Evolutionary conservation across 2,888 invertebrate species (phyloP), one percentile per base, ranked within the genome.

Genomic region (Sycophila texana): DNA sequence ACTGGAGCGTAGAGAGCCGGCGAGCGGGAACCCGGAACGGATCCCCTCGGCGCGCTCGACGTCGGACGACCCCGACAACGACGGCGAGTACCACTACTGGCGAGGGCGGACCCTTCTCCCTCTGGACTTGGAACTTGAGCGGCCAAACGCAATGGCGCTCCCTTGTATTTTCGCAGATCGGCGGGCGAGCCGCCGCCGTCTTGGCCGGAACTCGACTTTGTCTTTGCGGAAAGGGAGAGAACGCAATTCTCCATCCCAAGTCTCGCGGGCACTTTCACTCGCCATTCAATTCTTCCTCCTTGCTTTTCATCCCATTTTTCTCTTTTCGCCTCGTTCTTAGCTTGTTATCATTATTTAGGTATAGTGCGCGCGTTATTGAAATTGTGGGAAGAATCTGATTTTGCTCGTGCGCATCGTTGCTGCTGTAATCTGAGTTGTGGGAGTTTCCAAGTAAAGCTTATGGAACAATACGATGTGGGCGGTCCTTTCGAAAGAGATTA

Each of bases 1-100:
- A 80, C 77, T 74, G 77, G 79, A 80, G 78, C 80, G 81, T 74
- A 51, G 77, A 72, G 73, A 66, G 60, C 57, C 39, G 65, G 71
- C n/a, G 58, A 30, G 67, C 55, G 26, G 55, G 20, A 72, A 61
- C 55, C 63, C 55, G 63, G 79, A 79, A 74, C 74, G 71, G 74
- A 72, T 72, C 75, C 79, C 79, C 72, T 74, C 73, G 73, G 67
- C 39, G 63, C 18, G 49, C 63, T 63, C 75, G 26, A 74, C 75
- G 72, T 79, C 74, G 73, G 61, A 49, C 73, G 61, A 53, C 49
- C 7, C 10, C 39, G 70, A 49, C 70, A 47, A 16, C 22, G 63
- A 22, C 49, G 18, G 22, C 67, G 66, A n/a, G 39, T 10, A 39
- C 39, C 10, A 39, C 39, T 4, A 39, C 14, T 22, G 68, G 47